A percentile compares a stretch with the other conserved stretches of the same genome.
Conservation (phyloP, 2,113 vertebrate genomes). For the Eulacestoma nigropectus region DNA sequence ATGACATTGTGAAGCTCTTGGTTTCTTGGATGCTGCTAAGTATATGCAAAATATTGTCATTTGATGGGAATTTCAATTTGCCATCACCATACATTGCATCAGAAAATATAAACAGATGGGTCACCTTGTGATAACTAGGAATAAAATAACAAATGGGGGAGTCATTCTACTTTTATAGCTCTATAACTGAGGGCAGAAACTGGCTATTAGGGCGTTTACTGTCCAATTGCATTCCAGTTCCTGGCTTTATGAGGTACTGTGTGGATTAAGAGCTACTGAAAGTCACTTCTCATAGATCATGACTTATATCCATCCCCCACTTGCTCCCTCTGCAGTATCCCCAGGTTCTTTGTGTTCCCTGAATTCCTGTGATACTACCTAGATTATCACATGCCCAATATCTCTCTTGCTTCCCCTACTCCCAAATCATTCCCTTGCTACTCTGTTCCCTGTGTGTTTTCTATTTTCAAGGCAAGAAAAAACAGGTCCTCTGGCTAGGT, state of each 20-base stretch:
- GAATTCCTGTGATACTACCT: background rate
- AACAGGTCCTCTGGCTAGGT: background rate
- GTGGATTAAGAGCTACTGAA: background rate
- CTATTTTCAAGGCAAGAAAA: background rate
- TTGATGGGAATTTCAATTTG: conserved; percentile 1
- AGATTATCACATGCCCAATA: background rate
- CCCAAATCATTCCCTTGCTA: background rate
- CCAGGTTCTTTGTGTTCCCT: background rate
- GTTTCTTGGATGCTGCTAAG: background rate
- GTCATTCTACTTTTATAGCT: background rate
- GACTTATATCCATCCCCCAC: background rate
- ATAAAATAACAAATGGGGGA: background rate
- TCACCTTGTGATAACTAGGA: background rate
- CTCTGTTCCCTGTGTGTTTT: background rate
- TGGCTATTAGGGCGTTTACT: background rate
- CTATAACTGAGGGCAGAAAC: background rate
- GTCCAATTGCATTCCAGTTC: background rate
- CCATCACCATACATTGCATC: background rate
- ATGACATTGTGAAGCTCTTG: background rate
- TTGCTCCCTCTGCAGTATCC: background rate
- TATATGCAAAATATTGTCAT: background rate
- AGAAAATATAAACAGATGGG: conserved; percentile 19
- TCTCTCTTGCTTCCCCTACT: background rate
- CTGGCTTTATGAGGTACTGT: background rate
- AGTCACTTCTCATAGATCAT: background rate